Percentiles rank a stretch among this genome's conserved stretches.
Conservation (phyloP, 2,888 invertebrate species). For the Sminthurinus aureus region DNA sequence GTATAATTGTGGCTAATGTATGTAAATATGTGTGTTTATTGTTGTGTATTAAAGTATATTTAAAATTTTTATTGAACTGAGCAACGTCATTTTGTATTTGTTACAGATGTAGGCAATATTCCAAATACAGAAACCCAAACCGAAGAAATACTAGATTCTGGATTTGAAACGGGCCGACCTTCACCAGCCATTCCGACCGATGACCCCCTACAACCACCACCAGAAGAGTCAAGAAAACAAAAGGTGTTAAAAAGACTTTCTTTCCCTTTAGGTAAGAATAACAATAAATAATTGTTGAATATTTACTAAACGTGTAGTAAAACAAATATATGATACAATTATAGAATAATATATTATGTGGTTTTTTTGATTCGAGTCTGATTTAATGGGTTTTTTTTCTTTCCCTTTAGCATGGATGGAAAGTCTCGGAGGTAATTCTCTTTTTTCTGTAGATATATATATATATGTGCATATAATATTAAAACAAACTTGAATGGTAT, state of each 20-base stretch:
- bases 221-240: slow-evolving; percentile 59
- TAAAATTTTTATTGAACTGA: too few relatives aligned
- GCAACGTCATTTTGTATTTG: too few relatives aligned
- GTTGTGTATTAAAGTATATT: too few relatives aligned
- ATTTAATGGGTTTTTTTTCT: too few relatives aligned
- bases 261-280: too few relatives aligned
- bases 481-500: background rate
- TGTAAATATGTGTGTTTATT: too few relatives aligned
- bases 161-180: slow-evolving; percentile 48
- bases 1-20: too few relatives aligned
- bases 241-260: slow-evolving; percentile 92
- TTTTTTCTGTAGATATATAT: background rate
- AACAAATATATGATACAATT: too few relatives aligned
- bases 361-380: too few relatives aligned
- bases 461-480: background rate
- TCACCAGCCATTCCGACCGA: slow-evolving; percentile 39
- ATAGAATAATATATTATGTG: too few relatives aligned
- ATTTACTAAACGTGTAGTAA: too few relatives aligned
- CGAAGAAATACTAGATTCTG: slow-evolving; percentile 44
- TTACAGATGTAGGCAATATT: slow-evolving; percentile 3
- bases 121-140: slow-evolving; percentile 9
- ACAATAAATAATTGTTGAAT: too few relatives aligned
- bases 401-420: slow-evolving; percentile 93
- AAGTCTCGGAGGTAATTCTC: slow-evolving; percentile 42
- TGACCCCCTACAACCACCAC: slow-evolving; percentile 21